phyloP scores from a whole-genome alignment of 2,888 invertebrate species.

The Cephus nigrinus region DNA sequence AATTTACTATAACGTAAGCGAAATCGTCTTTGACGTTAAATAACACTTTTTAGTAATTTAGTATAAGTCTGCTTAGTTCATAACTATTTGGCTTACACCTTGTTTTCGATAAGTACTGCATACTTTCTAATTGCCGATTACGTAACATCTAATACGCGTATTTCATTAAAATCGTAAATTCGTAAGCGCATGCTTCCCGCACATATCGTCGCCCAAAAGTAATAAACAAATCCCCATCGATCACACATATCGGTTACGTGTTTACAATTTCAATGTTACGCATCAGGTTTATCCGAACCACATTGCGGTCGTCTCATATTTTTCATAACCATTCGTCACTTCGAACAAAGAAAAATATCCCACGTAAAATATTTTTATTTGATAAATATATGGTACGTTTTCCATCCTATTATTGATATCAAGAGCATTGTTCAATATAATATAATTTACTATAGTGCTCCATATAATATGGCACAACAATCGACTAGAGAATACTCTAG shows the following conservation, averaged over 20 bases:
- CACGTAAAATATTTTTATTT: neutral
- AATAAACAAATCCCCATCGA: neutral
- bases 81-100: neutral
- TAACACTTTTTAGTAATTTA: neutral
- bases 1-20: neutral
- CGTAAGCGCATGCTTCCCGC: neutral
- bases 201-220: neutral
- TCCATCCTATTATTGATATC: neutral
- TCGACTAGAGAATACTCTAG: neutral
- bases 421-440: neutral
- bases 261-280: neutral
- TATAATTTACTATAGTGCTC: neutral
- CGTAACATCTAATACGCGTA: conserved; percentile 1
- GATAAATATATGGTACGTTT: neutral
- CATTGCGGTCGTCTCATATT: neutral
- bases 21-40: neutral
- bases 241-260: neutral
- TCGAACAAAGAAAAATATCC: neutral
- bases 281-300: neutral
- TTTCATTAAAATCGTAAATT: neutral
- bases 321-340: neutral
- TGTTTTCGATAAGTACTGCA: neutral
- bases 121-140: neutral
- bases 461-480: neutral
- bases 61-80: neutral